Base-by-base conservation (phyloP, 2,113 vertebrate species). In the Sitta europaea region DNA sequence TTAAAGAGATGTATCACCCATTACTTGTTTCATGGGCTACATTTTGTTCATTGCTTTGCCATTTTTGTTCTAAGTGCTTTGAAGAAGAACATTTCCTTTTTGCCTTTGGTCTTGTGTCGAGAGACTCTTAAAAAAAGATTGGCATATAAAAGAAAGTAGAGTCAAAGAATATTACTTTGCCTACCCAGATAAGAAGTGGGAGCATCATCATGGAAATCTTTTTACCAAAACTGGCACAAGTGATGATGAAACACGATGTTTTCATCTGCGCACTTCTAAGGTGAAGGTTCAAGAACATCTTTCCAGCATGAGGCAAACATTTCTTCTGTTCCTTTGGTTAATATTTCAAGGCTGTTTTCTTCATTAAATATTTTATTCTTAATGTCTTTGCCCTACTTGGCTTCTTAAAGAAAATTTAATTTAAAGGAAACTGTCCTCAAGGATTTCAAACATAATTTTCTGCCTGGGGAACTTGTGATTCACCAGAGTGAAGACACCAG, bases 331-430 rank as follows among this genome's bases (percentile, higher is more conserved):
- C 14, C 51, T 90, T 82, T 88, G 35, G 31, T 86, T 91, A 50
- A 50, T 79, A 24, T 88, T 94, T 88, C 58, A 82, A 66, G 74
- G 40, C 27, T 88, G 50, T 76, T 96, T 92, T 86, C 71, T 76
- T 94, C 51, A 88, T 93, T 73, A 79, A 88, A 79, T 28, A 58
- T 86, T 51, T 90, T 79, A 43, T 90, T 96, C 54, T 68, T 93
- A 58, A 92, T 73, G 63, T 90, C 50, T 96, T 85, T 95, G 84
- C 58, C 70, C 84, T 94, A 79, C 33, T 90, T 93, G 92, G 54
- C 66, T 87, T 96, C 92, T 79, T 18, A 91, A 95, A 91, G 74
- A 92, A 93, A 92, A 95, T 66, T 61, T 95, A 95, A 94, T 96
- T 85, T 94, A 85, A 94, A 90, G 66, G 31, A 93, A 93, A 70